Percentiles rank a stretch among this genome's conserved stretches.
phyloP scores from a whole-genome alignment of 1,140 invertebrate species.

The Pogonognathellus flavescens region DNA sequence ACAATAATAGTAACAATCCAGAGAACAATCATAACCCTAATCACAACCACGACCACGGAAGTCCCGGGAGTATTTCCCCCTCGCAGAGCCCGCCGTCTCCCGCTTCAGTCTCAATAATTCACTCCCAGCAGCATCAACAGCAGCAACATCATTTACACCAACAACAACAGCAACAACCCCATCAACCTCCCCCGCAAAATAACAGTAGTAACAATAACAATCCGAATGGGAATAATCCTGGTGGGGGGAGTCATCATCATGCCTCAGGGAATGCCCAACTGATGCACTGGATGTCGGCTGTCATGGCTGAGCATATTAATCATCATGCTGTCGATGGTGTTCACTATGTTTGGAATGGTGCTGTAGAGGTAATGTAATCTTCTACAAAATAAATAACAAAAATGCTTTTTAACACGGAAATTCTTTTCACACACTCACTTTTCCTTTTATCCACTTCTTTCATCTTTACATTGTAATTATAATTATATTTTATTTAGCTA shows the following conservation, averaged over 20 bases:
- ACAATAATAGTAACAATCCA: conserved; percentile 33
- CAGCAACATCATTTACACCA: conserved; percentile 43
- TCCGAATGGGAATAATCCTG: conserved; percentile 25
- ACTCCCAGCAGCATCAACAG: conserved; percentile 51
- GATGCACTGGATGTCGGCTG: conserved; percentile 84
- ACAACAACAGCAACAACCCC: conserved; percentile 9
- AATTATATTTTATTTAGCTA: too few species aligned
- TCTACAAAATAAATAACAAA: not conserved
- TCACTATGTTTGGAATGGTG: conserved; percentile 79
- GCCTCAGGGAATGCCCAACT: conserved; percentile 69
- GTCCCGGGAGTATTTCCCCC: conserved; percentile 58
- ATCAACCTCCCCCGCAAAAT: not conserved
- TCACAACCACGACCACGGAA: conserved; percentile 52
- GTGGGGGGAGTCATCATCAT: conserved; percentile 34
- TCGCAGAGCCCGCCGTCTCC: conserved; percentile 55
- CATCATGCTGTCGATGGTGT: conserved; percentile 72
- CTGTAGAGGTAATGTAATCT: conserved; percentile 74
- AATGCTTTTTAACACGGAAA: not conserved
- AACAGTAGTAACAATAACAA: conserved; percentile 27
- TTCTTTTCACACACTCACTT: not conserved
- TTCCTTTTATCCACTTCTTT: not conserved
- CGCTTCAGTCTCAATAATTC: conserved; percentile 24
- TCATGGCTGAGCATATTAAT: conserved; percentile 84
- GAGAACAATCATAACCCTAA: conserved; percentile 41
- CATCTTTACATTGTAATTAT: not conserved